Percentiles rank a stretch among this genome's conserved stretches.
Conservation (phyloP, 2,113 vertebrate species). For the Setophaga kirtlandii region DNA sequence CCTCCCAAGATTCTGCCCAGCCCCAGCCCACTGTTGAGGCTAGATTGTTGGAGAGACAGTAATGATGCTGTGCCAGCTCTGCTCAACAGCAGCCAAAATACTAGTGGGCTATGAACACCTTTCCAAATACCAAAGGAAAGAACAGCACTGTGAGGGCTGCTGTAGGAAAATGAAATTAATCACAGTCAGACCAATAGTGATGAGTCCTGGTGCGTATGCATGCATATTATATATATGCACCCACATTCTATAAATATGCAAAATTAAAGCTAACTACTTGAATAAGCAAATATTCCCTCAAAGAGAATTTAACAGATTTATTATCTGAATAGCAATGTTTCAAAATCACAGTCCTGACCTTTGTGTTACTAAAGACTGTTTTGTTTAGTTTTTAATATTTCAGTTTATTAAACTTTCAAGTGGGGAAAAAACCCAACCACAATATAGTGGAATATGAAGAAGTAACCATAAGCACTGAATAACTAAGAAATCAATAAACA, state of each 20-base stretch:
- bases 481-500: constrained; percentile 67
- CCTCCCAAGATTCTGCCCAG: not conserved
- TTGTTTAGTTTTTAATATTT: not conserved
- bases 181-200: not conserved
- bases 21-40: not conserved
- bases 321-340: not conserved
- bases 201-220: not conserved
- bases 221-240: not conserved
- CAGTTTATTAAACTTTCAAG: not conserved
- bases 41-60: not conserved
- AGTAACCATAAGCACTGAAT: not conserved
- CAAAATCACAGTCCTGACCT: not conserved
- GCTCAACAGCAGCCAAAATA: not conserved
- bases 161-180: not conserved
- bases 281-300: not conserved
- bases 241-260: not conserved
- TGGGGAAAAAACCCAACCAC: not conserved
- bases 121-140: not conserved
- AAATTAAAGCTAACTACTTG: not conserved
- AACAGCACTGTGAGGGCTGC: not conserved
- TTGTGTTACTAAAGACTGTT: not conserved
- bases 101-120: not conserved
- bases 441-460: not conserved
- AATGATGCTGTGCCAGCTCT: not conserved
- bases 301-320: not conserved